phyloP scores from a whole-genome alignment of 92 coral and sea anemone species.

The Zoanthus sociatus region DNA sequence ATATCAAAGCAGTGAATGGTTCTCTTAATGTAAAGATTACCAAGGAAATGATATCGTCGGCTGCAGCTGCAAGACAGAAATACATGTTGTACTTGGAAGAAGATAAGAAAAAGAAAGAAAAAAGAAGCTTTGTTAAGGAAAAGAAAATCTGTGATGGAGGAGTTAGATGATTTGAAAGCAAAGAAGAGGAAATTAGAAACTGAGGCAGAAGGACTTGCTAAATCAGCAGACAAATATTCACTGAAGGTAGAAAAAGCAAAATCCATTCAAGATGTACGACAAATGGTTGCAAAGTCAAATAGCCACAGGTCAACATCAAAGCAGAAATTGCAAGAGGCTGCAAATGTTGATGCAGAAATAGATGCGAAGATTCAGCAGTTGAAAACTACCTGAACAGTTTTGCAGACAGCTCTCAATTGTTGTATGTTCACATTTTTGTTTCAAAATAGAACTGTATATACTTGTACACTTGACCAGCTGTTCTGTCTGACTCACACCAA shows the following conservation, averaged over 20 bases:
- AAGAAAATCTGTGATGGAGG: slow-evolving; percentile 35
- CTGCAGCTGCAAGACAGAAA: slow-evolving; percentile 52
- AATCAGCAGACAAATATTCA: slow-evolving; percentile 26
- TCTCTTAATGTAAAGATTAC: slow-evolving; percentile 18
- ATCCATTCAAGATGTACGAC: background rate
- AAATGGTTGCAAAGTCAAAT: slow-evolving; percentile 50
- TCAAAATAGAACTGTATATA: background rate
- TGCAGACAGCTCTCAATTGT: slow-evolving; percentile 13
- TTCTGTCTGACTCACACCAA: slow-evolving; percentile 24
- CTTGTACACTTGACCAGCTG: slow-evolving; percentile 15
- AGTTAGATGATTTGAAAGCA: slow-evolving; percentile 43
- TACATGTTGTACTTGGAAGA: slow-evolving; percentile 50
- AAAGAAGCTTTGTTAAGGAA: slow-evolving; percentile 41
- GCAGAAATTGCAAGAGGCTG: slow-evolving; percentile 39
- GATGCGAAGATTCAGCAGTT: slow-evolving; percentile 32
- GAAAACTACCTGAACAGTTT: slow-evolving; percentile 41
- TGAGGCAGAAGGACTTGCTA: slow-evolving; percentile 46
- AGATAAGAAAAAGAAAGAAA: slow-evolving; percentile 30
- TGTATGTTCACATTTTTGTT: background rate
- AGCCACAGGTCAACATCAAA: slow-evolving; percentile 49
- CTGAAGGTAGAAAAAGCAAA: slow-evolving; percentile 24
- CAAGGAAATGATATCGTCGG: slow-evolving; percentile 27
- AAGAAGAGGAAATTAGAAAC: slow-evolving; percentile 38
- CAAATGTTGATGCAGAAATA: slow-evolving; percentile 18
- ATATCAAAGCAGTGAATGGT: slow-evolving; percentile 30